Conservation (phyloP, 2,797 vertebrate genomes). For the Onychomys torridus region DNA sequence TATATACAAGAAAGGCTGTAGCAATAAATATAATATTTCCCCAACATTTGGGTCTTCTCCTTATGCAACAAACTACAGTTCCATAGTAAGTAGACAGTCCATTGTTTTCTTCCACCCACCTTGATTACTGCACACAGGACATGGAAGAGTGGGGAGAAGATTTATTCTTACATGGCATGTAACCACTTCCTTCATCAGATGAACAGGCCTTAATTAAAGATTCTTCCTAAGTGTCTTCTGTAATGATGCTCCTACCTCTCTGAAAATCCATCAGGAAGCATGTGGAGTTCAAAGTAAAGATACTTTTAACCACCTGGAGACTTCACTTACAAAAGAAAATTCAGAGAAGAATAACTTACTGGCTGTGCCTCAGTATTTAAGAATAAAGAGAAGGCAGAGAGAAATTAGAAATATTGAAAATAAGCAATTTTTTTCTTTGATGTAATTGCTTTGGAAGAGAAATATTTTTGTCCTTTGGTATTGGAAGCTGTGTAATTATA, state of each 20-base stretch:
- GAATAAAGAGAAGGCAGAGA: background rate
- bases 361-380: background rate
- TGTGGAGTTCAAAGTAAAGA: slow-evolving; percentile 56
- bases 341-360: slow-evolving; percentile 18
- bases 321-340: slow-evolving; percentile 43
- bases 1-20: background rate
- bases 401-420: slow-evolving; percentile 74
- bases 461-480: background rate
- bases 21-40: background rate
- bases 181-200: background rate
- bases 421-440: background rate
- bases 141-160: background rate
- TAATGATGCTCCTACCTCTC: background rate
- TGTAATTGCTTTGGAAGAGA: background rate
- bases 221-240: background rate
- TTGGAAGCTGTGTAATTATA: background rate
- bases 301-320: slow-evolving; percentile 48
- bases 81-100: background rate
- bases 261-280: background rate
- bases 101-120: background rate
- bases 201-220: slow-evolving; percentile 57
- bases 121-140: background rate
- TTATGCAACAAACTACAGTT: background rate
- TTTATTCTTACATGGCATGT: background rate
- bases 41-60: background rate